phyloP scores from a whole-genome alignment of 2,797 vertebrate genomes.

The Enteromius argenteus region DNA sequence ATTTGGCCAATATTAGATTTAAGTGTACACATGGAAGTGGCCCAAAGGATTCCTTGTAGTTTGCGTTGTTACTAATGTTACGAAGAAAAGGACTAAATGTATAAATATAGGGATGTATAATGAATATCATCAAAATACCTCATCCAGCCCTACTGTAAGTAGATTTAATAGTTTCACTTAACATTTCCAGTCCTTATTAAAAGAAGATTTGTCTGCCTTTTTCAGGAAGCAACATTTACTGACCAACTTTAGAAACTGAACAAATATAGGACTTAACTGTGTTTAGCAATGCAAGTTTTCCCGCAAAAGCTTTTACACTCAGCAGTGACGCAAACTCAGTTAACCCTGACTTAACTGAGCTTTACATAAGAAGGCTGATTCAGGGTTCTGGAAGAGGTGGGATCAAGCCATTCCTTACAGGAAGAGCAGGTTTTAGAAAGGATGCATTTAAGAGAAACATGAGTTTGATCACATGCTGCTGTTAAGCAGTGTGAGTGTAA shows the following conservation, averaged over 20 bases:
- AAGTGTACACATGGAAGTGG: background rate
- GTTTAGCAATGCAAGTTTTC: constrained; percentile 3
- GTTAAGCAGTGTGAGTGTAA: background rate
- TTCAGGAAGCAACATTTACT: background rate
- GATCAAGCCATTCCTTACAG: background rate
- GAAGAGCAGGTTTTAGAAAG: background rate
- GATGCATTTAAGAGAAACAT: background rate
- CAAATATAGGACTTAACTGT: constrained; percentile 6
- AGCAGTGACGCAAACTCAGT: background rate
- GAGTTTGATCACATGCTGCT: constrained; percentile 68
- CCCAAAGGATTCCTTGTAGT: background rate
- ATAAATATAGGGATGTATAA: background rate
- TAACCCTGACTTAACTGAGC: background rate
- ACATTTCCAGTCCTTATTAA: constrained; percentile 7
- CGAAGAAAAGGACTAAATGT: background rate
- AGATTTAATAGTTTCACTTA: background rate
- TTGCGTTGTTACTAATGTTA: background rate
- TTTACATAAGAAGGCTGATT: background rate
- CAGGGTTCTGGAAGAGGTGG: background rate
- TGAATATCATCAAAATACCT: background rate
- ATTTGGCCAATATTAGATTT: background rate
- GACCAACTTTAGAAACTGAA: background rate
- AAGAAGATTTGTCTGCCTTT: background rate
- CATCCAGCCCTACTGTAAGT: background rate
- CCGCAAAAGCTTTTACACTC: background rate